Base-by-base conservation (phyloP, 2,888 invertebrate species). In the Omphaloscelis lunosa region DNA sequence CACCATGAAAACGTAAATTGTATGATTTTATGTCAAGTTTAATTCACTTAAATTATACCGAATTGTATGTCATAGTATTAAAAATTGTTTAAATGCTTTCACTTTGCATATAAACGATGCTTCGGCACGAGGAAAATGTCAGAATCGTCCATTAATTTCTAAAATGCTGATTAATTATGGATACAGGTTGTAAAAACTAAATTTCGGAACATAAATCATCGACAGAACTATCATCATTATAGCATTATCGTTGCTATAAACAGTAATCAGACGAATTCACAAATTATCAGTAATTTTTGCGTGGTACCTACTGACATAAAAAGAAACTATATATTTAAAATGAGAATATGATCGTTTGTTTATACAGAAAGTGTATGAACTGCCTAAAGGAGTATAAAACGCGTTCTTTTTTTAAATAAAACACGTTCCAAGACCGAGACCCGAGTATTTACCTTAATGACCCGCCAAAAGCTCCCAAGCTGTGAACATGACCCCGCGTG, bases 401-500 rank as follows among this genome's bases (percentile, higher is more conserved):
- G 59, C 41, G 72, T 74, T 80, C 23, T 68, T 79, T 84, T 82
- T 82, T 62, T 45, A n/a, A 68, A 53, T 15, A 66, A 73, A 77
- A 82, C 73, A 72, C 39, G 71, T 74, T 85, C 51, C 27, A 72
- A 66, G 39, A 34, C 27, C 58, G 68, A 75, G 27, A 59, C 34
- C 34, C 58, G 58, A 84, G 79, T 82, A 78, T 81, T 76, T 84
- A 79, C 75, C 75, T 69, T 66, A 86, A 83, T 79, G 72, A 86
- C 72, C 83, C 66, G 72, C 84, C 79, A 76, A 86, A 84, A 77
- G 67, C 77, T 86, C 34, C 39, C 80, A 70, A 72, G 72, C 77
- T 76, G 77, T 74, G 85, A 84, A 77, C 85, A 75, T 84, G 82
- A 87, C 82, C 84, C 88, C 83, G 73, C 77, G 77, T 81, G 84